Evolutionary conservation across 2,113 vertebrate genomes (phyloP).

Genomic region (Spermophilus dauricus): DNA sequence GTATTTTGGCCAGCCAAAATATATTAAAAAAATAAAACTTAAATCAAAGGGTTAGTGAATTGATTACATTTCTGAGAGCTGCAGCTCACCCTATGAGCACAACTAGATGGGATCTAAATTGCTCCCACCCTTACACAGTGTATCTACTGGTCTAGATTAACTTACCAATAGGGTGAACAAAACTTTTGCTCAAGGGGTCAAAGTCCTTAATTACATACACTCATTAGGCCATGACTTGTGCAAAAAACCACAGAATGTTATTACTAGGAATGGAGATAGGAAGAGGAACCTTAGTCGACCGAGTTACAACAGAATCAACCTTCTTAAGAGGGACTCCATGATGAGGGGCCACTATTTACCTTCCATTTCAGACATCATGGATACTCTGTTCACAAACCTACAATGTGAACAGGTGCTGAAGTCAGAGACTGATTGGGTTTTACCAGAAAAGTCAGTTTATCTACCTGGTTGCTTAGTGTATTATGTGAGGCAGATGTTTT

Average conservation of each 20-base stretch:
- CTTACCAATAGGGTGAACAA: neutral
- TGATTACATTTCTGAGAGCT: neutral
- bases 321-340: neutral
- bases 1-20: neutral
- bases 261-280: neutral
- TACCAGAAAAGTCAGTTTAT: neutral
- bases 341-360: neutral
- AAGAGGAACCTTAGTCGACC: neutral
- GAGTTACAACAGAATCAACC: neutral
- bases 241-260: neutral
- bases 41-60: neutral
- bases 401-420: neutral
- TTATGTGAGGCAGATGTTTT: neutral
- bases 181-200: neutral
- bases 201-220: neutral
- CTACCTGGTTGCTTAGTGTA: neutral
- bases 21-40: neutral
- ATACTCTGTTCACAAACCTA: neutral
- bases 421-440: neutral
- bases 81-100: neutral
- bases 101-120: neutral
- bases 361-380: neutral
- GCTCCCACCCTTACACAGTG: neutral
- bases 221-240: neutral
- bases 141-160: neutral